Evolutionary conservation across 1,140 invertebrate genomes (phyloP).

Genomic region (Drosophila truncata): DNA sequence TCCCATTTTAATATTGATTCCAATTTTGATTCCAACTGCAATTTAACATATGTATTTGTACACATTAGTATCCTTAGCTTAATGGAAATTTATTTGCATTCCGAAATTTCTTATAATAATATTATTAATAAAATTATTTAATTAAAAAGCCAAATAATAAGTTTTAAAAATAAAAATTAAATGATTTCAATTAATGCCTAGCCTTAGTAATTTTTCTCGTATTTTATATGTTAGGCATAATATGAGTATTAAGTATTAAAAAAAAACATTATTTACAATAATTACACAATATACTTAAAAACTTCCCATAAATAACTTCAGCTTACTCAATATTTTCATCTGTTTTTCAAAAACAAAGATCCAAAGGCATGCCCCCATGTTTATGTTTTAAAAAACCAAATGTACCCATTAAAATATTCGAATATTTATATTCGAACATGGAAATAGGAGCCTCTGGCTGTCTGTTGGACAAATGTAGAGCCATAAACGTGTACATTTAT

Average conservation of each 20-base stretch:
- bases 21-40: background rate
- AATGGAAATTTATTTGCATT: no score
- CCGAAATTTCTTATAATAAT: background rate
- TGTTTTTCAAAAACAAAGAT: background rate
- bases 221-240: background rate
- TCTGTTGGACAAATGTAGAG: background rate
- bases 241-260: no score
- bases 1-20: background rate
- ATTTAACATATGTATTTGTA: background rate
- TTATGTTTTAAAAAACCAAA: background rate
- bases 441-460: background rate
- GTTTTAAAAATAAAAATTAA: no score
- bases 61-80: background rate
- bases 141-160: background rate
- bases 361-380: background rate
- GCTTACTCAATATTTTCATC: background rate
- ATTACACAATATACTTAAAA: background rate
- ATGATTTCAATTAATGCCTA: background rate
- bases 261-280: background rate
- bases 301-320: background rate
- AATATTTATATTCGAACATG: background rate
- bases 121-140: background rate
- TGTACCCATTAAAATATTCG: conserved; percentile 4
- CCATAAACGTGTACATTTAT: conserved; percentile 26
- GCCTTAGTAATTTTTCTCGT: background rate